Conservation (phyloP, 1,140 invertebrate species). For the Eufriesea mexicana region DNA sequence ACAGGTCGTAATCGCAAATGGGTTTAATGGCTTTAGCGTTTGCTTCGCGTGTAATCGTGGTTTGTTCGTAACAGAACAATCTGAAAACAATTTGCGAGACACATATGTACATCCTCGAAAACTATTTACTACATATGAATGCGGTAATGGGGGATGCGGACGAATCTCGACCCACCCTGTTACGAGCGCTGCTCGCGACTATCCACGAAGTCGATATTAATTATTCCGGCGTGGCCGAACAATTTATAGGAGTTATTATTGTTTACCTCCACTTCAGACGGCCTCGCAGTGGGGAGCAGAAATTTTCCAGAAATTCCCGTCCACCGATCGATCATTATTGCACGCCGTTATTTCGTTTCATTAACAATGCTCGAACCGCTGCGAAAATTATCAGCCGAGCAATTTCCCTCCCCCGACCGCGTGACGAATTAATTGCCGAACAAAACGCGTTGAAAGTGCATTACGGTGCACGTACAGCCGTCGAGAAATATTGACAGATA, state of each 20-base stretch:
- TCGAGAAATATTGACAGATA: not conserved
- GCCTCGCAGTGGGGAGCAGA: not conserved
- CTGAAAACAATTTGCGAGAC: conserved; percentile 65
- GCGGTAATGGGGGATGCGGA: conserved; percentile 44
- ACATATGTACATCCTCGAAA: conserved; percentile 55
- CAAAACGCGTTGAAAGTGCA: conserved; percentile 5
- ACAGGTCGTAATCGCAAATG: conserved; percentile 50
- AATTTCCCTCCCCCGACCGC: not conserved
- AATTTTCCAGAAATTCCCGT: conserved; percentile 36
- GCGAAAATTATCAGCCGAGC: conserved; percentile 2
- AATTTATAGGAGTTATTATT: conserved; percentile 62
- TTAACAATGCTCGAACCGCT: not conserved
- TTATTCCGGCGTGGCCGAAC: conserved; percentile 45
- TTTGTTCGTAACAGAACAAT: conserved; percentile 66
- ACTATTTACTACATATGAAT: conserved; percentile 51
- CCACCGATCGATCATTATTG: conserved; percentile 38
- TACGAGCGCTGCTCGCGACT: conserved; percentile 42
- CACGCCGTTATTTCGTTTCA: conserved; percentile 6
- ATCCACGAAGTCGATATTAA: conserved; percentile 64
- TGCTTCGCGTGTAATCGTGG: conserved; percentile 51
- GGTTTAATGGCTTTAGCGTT: conserved; percentile 63
- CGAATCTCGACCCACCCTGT: conserved; percentile 39
- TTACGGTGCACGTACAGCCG: not conserved
- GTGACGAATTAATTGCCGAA: conserved; percentile 2
- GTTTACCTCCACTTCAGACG: conserved; percentile 31